Conservation (phyloP, 2,797 vertebrate species). For the Megaceryle alcyon region DNA sequence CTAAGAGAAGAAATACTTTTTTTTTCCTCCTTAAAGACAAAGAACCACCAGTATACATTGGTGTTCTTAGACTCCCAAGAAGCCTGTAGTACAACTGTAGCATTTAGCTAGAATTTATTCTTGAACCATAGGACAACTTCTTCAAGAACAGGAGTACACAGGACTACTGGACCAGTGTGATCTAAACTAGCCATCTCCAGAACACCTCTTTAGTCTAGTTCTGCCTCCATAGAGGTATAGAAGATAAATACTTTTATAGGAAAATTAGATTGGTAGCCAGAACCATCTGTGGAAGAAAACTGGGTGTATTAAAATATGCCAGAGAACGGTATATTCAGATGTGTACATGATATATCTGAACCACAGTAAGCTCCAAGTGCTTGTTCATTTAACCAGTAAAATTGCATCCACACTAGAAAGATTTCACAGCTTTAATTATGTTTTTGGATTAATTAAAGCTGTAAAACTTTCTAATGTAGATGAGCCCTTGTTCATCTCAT, state of each 20-base stretch:
- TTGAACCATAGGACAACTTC: background rate
- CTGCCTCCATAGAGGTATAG: background rate
- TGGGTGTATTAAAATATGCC: background rate
- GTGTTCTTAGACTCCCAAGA: background rate
- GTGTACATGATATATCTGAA: background rate
- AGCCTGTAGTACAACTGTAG: background rate
- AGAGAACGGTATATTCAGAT: background rate
- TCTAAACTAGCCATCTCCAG: background rate
- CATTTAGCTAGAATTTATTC: background rate
- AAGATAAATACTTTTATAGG: background rate
- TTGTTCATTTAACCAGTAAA: constrained; percentile 29
- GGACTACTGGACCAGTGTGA: background rate
- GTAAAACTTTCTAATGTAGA: constrained; percentile 11
- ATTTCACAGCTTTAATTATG: constrained; percentile 46
- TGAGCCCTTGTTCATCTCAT: background rate
- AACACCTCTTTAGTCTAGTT: background rate
- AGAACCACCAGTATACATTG: background rate
- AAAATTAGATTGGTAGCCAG: background rate
- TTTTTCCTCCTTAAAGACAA: background rate
- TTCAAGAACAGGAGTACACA: background rate
- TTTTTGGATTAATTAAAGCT: constrained; percentile 59
- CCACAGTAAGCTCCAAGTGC: background rate
- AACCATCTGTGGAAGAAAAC: background rate
- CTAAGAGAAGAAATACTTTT: background rate
- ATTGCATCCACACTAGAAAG: constrained; percentile 12